Percentiles rank a stretch among this genome's conserved stretches.
Evolutionary conservation across 2,797 vertebrate species (phyloP).

Genomic region (Amblyopsis hoosieri): DNA sequence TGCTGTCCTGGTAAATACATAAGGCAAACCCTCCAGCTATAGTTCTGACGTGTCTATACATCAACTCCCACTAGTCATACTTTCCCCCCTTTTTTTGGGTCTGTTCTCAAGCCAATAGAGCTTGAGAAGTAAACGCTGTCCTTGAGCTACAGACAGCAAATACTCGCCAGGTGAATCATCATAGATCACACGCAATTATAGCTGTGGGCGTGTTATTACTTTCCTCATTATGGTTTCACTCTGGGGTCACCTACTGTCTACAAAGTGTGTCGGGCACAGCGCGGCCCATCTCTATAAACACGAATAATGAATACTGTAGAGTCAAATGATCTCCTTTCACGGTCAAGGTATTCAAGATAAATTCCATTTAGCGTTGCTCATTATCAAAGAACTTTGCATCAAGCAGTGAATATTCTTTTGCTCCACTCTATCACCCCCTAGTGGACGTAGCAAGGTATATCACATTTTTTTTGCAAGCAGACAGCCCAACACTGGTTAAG

Average conservation of each 20-base stretch:
- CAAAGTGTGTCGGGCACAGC: slow-evolving; percentile 7
- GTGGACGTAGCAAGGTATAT: slow-evolving; percentile 46
- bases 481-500: background rate
- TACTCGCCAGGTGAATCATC: slow-evolving; percentile 5
- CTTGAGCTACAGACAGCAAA: slow-evolving; percentile 25
- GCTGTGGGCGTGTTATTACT: slow-evolving; percentile 14
- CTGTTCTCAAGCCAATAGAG: slow-evolving; percentile 21
- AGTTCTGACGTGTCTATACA: slow-evolving; percentile 45
- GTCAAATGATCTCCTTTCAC: slow-evolving; percentile 29
- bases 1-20: slow-evolving; percentile 68
- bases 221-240: slow-evolving; percentile 16
- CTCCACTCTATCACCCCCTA: slow-evolving; percentile 68
- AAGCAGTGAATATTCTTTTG: slow-evolving; percentile 31
- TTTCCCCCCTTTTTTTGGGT: slow-evolving; percentile 6
- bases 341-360: slow-evolving; percentile 30
- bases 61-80: slow-evolving; percentile 37
- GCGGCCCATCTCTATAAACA: slow-evolving; percentile 16
- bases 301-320: slow-evolving; percentile 20
- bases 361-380: slow-evolving; percentile 38
- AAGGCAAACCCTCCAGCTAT: slow-evolving; percentile 48
- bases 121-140: slow-evolving; percentile 8
- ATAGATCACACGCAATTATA: slow-evolving; percentile 14
- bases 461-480: background rate
- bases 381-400: slow-evolving; percentile 24
- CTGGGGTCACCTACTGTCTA: slow-evolving; percentile 7